Conservation (phyloP, 2,113 vertebrate genomes). For the Zootoca vivipara region DNA sequence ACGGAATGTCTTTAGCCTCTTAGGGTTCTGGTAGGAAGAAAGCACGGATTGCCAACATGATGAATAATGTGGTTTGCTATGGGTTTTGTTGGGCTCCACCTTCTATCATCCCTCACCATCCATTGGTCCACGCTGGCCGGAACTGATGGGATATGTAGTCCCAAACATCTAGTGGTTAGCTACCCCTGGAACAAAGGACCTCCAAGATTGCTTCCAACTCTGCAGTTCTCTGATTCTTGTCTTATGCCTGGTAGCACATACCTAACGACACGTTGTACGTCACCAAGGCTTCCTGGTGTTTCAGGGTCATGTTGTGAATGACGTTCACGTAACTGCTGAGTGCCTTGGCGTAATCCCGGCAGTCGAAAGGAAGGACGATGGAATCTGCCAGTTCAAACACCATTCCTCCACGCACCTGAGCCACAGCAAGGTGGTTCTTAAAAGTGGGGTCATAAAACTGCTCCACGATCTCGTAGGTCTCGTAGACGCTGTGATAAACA, state of each 20-base stretch:
- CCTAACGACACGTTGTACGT: slow-evolving; percentile 84
- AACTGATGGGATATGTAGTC: no score
- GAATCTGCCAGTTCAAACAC: slow-evolving; percentile 86
- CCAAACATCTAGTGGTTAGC: no score
- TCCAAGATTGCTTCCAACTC: background rate
- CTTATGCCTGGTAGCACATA: slow-evolving; percentile 61
- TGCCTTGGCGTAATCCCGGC: slow-evolving; percentile 82
- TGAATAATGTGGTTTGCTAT: no score
- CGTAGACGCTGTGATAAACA: slow-evolving; percentile 94
- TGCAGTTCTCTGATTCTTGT: background rate
- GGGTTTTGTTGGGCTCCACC: no score
- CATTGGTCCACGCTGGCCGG: no score
- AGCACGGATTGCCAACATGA: no score
- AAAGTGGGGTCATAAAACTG: slow-evolving; percentile 92
- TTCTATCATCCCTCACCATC: no score
- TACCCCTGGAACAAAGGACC: no score
- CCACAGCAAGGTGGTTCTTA: slow-evolving; percentile 84
- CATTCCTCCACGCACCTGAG: slow-evolving; percentile 88
- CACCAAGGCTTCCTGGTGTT: slow-evolving; percentile 73
- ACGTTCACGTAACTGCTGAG: slow-evolving; percentile 79
- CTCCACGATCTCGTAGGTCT: slow-evolving; percentile 92
- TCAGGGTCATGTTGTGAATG: slow-evolving; percentile 80
- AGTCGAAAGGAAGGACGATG: slow-evolving; percentile 85
- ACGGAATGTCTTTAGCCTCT: no score
- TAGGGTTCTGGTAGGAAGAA: no score